These are phyloP conservation scores for Pasiphila rectangulata DNA, from an alignment of 2,888 invertebrate genomes.

Conservation along the genomic window DNA sequence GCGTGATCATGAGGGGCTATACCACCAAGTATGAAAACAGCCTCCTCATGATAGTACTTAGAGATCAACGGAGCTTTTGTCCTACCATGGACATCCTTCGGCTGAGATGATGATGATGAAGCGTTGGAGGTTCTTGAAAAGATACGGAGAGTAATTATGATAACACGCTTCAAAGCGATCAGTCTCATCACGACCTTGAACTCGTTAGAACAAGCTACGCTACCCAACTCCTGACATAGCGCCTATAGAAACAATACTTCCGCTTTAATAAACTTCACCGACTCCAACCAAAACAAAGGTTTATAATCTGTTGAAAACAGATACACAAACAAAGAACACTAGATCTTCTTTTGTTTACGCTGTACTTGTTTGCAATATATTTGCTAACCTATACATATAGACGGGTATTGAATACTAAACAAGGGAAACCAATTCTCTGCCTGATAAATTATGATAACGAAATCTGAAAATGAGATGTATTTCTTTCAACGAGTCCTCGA, in stretches of 20 bases:
- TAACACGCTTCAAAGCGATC: too few relatives aligned
- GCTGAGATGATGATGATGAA: too few relatives aligned
- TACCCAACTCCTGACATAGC: too few relatives aligned
- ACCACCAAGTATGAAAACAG: too few relatives aligned
- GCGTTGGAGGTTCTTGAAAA: too few relatives aligned
- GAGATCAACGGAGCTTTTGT: too few relatives aligned
- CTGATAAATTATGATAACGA: constrained; percentile 15
- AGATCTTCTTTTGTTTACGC: constrained; percentile 2
- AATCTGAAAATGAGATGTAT: constrained; percentile 4
- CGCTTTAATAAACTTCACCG: neutral
- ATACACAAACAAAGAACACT: constrained; percentile 6
- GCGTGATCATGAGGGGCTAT: too few relatives aligned
- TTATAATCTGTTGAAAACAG: neutral
- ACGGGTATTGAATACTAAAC: constrained; percentile 23
- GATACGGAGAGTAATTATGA: too few relatives aligned
- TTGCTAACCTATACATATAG: constrained; percentile 15
- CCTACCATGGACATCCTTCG: too few relatives aligned
- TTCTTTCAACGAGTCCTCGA: neutral
- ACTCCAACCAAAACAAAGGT: constrained; percentile 1
- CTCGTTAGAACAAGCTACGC: too few relatives aligned
- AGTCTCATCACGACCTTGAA: too few relatives aligned
- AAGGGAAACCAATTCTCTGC: constrained; percentile 19
- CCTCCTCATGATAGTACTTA: too few relatives aligned
- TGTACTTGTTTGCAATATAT: neutral
- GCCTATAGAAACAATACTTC: neutral